Evolutionary conservation across 2,888 invertebrate species (phyloP).

Genomic region (Pyrochroa serraticornis): DNA sequence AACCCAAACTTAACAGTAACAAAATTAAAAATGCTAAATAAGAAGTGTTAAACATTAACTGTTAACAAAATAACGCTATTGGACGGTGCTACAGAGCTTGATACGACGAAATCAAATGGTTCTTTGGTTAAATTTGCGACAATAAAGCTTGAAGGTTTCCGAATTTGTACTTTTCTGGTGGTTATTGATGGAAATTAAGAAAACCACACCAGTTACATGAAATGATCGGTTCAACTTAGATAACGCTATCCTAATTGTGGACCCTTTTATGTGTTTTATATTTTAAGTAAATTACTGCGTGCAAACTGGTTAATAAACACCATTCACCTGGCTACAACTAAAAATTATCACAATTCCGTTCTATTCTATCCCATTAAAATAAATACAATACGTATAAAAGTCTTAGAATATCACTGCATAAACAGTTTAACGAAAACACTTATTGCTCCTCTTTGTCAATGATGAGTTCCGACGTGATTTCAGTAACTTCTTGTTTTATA

Average conservation of each 20-base stretch:
- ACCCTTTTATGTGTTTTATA: slow-evolving; percentile 21
- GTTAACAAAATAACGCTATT: slow-evolving; percentile 19
- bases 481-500: slow-evolving; percentile 29
- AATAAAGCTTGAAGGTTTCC: not conserved
- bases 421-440: slow-evolving; percentile 12
- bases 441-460: slow-evolving; percentile 30
- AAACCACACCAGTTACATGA: slow-evolving; percentile 8
- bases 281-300: slow-evolving; percentile 23
- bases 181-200: slow-evolving; percentile 13
- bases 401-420: slow-evolving; percentile 21
- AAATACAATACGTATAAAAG: slow-evolving; percentile 27
- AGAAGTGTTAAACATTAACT: not conserved
- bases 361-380: slow-evolving; percentile 27
- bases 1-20: slow-evolving; percentile 30
- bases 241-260: slow-evolving; percentile 9
- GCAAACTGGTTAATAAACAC: slow-evolving; percentile 27
- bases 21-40: slow-evolving; percentile 3
- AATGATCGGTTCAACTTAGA: slow-evolving; percentile 12
- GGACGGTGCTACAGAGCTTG: slow-evolving; percentile 22
- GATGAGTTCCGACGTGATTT: slow-evolving; percentile 17
- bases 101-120: not conserved
- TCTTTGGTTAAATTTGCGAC: slow-evolving; percentile 13
- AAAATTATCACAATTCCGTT: slow-evolving; percentile 32
- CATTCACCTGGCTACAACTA: slow-evolving; percentile 31
- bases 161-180: slow-evolving; percentile 21